These are phyloP conservation scores for Macropus fuliginosus DNA, from an alignment of 2,797 vertebrate species.

Conservation along the genomic window DNA sequence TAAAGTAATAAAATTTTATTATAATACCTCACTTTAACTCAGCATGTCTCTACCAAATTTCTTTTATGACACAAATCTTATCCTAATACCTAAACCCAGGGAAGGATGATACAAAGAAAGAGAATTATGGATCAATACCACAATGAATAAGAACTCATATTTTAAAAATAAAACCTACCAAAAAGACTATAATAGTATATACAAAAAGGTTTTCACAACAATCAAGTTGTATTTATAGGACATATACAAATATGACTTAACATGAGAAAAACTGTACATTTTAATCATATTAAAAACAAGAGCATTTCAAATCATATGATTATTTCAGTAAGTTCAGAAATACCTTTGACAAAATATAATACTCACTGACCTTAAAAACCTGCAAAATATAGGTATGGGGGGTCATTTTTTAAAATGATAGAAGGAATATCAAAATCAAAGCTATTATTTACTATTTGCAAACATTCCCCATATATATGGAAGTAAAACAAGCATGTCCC, in stretches of 20 bases:
- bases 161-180: background rate
- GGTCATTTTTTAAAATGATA: background rate
- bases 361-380: background rate
- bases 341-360: background rate
- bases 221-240: background rate
- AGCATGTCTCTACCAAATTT: background rate
- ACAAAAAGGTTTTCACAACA: background rate
- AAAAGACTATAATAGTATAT: background rate
- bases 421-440: background rate
- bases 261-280: background rate
- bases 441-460: background rate
- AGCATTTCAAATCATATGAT: background rate
- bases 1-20: background rate
- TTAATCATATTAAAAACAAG: background rate
- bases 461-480: background rate
- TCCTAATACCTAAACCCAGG: background rate
- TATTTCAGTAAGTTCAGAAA: background rate
- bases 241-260: background rate
- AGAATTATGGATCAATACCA: background rate
- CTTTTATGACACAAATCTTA: background rate
- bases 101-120: background rate
- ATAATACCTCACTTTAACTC: background rate
- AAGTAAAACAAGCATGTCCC: background rate
- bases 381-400: background rate
- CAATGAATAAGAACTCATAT: background rate